These are phyloP conservation scores for Tipula confusa DNA, from an alignment of 2,888 invertebrate genomes.

Conservation along the genomic window DNA sequence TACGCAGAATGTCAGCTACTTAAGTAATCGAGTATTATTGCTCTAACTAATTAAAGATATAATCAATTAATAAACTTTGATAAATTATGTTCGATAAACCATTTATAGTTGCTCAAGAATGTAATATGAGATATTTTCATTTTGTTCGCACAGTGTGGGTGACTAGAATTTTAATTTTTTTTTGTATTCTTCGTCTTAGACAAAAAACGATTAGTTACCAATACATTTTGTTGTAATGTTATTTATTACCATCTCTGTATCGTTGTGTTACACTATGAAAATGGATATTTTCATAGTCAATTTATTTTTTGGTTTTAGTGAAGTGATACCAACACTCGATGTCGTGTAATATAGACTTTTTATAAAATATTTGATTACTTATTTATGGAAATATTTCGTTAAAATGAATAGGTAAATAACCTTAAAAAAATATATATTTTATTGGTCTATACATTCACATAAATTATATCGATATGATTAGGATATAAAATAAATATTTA, in stretches of 20 bases:
- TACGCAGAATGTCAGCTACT: conserved; percentile 13
- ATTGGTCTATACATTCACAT: neutral
- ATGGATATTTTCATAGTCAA: conserved; percentile 1
- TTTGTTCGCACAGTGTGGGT: neutral
- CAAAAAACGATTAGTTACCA: conserved; percentile 15
- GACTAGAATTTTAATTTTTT: no score
- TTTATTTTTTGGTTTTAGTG: neutral
- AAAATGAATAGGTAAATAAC: neutral
- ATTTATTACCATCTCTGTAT: neutral
- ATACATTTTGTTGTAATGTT: neutral
- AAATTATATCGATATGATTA: neutral
- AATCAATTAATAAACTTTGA: neutral
- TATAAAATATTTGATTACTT: neutral
- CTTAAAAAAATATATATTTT: neutral
- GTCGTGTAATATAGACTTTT: neutral
- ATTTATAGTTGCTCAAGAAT: neutral
- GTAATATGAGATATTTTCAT: neutral
- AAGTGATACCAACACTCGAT: neutral
- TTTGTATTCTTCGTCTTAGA: neutral
- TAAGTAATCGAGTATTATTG: neutral
- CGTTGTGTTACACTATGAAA: neutral
- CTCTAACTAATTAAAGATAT: neutral
- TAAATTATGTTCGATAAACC: neutral
- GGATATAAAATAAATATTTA: neutral
- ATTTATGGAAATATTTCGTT: neutral